Percentiles rank a stretch among this genome's conserved stretches.
These are phyloP conservation scores for Romanomermis culicivorax DNA, from an alignment of 2,888 invertebrate genomes.

Conservation along the genomic window DNA sequence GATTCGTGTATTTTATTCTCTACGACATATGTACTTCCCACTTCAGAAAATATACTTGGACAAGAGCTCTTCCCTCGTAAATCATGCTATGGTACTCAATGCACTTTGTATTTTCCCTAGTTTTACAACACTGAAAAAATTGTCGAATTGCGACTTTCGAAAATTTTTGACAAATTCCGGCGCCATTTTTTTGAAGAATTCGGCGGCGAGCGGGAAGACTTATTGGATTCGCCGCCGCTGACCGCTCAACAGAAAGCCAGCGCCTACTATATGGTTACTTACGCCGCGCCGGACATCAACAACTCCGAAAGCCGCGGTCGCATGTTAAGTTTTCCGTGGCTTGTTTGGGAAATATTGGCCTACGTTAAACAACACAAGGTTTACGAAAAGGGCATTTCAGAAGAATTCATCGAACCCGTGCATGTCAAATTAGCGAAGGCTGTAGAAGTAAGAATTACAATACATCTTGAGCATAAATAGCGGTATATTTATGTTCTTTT, in stretches of 20 bases:
- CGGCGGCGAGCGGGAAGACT: not conserved
- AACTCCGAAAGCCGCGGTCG: not conserved
- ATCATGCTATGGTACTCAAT: too few relatives aligned
- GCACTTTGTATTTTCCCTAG: too few relatives aligned
- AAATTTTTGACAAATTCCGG: constrained; percentile 16
- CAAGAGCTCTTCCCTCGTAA: too few relatives aligned
- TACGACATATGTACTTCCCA: too few relatives aligned
- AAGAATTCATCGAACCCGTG: not conserved
- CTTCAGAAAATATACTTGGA: too few relatives aligned
- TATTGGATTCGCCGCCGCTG: not conserved
- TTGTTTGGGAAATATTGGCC: constrained; percentile 11
- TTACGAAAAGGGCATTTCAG: not conserved
- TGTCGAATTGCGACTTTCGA: constrained; percentile 20
- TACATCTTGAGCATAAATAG: too few relatives aligned
- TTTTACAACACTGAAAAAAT: constrained; percentile 23
- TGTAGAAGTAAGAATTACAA: not conserved
- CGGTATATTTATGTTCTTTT: too few relatives aligned
- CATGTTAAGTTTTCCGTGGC: constrained; percentile 11
- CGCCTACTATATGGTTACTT: constrained; percentile 10
- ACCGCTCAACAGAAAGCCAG: constrained; percentile 6
- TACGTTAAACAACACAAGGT: constrained; percentile 2
- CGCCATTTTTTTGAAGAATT: constrained; percentile 17
- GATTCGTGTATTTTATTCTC: too few relatives aligned
- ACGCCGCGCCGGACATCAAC: not conserved
- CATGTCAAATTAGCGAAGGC: not conserved